These are phyloP conservation scores for Piscicola geometra DNA, from an alignment of 2,888 invertebrate genomes.

Conservation along the genomic window DNA sequence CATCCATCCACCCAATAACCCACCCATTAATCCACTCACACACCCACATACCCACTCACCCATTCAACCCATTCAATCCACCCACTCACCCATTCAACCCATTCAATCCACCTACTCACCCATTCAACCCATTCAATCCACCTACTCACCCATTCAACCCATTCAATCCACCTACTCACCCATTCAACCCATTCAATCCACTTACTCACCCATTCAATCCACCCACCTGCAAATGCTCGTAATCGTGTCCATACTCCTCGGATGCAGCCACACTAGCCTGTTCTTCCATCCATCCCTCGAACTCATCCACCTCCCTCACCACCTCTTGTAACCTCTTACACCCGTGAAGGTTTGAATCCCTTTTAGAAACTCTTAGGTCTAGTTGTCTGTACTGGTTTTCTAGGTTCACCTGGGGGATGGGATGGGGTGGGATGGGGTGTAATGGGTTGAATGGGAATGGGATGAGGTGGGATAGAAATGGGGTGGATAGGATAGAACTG, in stretches of 20 bases:
- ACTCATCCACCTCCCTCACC: constrained; percentile 66
- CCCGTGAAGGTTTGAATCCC: constrained; percentile 82
- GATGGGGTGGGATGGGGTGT: no score
- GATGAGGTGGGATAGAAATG: no score
- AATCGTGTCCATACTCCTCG: constrained; percentile 94
- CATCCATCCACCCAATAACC: no score
- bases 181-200: no score
- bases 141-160: neutral
- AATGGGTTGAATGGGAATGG: no score
- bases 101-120: neutral
- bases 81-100: neutral
- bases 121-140: neutral
- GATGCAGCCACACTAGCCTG: constrained; percentile 83
- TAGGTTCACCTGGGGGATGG: constrained; percentile 44
- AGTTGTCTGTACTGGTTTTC: constrained; percentile 64
- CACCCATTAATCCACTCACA: no score
- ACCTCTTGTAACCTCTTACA: constrained; percentile 71
- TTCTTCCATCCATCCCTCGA: constrained; percentile 89
- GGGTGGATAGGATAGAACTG: no score
- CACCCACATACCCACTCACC: no score
- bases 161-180: neutral
- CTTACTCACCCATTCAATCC: no score
- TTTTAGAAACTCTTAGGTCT: constrained; percentile 42
- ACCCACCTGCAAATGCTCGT: constrained; percentile 76
- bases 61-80: neutral